phyloP scores from a whole-genome alignment of 2,888 invertebrate species.

The Chloroclystis v-ata region DNA sequence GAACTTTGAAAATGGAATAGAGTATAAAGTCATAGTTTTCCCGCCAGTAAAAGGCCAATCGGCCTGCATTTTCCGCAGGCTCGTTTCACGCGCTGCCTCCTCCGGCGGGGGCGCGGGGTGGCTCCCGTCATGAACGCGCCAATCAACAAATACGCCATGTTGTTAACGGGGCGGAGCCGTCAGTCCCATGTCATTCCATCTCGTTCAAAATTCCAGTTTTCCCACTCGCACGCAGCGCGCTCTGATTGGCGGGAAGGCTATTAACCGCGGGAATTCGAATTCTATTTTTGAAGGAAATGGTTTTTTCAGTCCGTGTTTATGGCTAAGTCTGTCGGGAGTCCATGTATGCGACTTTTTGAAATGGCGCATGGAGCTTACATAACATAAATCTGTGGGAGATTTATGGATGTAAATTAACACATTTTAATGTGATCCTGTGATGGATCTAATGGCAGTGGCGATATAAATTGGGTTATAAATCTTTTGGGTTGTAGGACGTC shows the following conservation, averaged over 20 bases:
- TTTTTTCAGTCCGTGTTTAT: conserved; percentile 69
- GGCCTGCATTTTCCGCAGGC: conserved; percentile 50
- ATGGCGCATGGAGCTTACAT: conserved; percentile 52
- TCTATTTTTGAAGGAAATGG: conserved; percentile 75
- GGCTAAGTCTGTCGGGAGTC: conserved; percentile 42
- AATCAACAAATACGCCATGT: conserved; percentile 82
- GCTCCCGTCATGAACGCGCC: conserved; percentile 67
- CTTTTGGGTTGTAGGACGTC: conserved; percentile 35
- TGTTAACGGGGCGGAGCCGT: conserved; percentile 79
- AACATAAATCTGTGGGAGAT: conserved; percentile 63
- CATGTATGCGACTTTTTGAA: conserved; percentile 23
- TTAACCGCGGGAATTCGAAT: conserved; percentile 76
- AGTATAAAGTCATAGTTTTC: conserved; percentile 37
- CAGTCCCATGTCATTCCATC: conserved; percentile 46
- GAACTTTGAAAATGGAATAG: conserved; percentile 20
- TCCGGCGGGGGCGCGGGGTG: conserved; percentile 48
- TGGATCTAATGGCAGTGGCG: conserved; percentile 65
- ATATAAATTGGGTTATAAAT: conserved; percentile 59
- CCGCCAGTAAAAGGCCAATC: conserved; percentile 32
- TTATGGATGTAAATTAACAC: conserved; percentile 65
- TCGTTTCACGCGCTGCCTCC: conserved; percentile 58
- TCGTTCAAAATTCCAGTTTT: conserved; percentile 43
- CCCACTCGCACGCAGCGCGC: conserved; percentile 56
- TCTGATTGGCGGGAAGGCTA: conserved; percentile 72
- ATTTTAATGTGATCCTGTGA: conserved; percentile 57